Evolutionary conservation across 2,888 invertebrate species (phyloP).

Genomic region (Apoda limacodes): DNA sequence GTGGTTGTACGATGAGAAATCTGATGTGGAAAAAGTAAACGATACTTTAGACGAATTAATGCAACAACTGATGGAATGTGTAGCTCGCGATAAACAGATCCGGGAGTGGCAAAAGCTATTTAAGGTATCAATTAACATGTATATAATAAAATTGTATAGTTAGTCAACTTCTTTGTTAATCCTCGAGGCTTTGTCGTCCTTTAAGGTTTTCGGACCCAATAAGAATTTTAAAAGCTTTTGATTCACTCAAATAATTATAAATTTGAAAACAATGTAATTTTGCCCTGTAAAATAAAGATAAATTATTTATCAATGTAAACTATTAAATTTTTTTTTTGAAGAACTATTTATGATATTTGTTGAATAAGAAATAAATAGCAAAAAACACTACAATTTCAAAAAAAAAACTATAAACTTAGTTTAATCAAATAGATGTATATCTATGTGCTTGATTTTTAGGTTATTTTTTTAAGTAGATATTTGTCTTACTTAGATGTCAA

Average conservation of each 20-base stretch:
- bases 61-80: constrained; percentile 72
- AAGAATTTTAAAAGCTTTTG: background rate
- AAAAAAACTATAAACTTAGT: too few relatives aligned
- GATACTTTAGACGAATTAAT: constrained; percentile 73
- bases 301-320: too few relatives aligned
- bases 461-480: too few relatives aligned
- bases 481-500: too few relatives aligned
- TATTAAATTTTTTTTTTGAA: too few relatives aligned
- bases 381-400: too few relatives aligned
- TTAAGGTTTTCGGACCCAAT: background rate
- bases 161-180: background rate
- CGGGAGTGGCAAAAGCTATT: constrained; percentile 87
- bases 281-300: too few relatives aligned
- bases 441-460: too few relatives aligned
- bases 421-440: too few relatives aligned
- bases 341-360: too few relatives aligned
- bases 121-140: constrained; percentile 73
- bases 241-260: constrained; percentile 2
- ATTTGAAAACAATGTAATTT: too few relatives aligned
- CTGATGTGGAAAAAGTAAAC: constrained; percentile 75
- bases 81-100: constrained; percentile 78
- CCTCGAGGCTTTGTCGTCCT: background rate
- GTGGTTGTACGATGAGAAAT: constrained; percentile 78
- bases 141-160: background rate
- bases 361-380: too few relatives aligned